Evolutionary conservation across 2,888 invertebrate species (phyloP).

Genomic region (Blastobasis lacticolella): DNA sequence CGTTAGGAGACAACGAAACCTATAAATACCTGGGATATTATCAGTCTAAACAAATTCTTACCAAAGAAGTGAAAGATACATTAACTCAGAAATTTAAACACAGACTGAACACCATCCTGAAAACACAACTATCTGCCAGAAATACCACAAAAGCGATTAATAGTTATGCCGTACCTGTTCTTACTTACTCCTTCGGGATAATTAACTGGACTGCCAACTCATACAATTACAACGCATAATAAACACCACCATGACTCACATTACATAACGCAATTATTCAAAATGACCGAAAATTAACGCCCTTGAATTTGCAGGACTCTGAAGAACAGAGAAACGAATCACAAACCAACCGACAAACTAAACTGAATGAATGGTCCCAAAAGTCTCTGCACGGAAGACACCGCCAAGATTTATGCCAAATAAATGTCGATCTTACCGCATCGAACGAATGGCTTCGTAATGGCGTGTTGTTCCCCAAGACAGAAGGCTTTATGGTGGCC

Average conservation of each 20-base stretch:
- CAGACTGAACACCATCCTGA: too few species aligned
- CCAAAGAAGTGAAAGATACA: neutral
- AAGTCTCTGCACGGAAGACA: too few species aligned
- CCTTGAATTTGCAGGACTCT: neutral
- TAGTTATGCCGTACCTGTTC: neutral
- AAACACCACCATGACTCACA: conserved; percentile 2
- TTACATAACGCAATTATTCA: neutral
- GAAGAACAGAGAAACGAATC: neutral
- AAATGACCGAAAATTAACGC: neutral
- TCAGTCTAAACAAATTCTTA: neutral
- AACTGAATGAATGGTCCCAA: neutral
- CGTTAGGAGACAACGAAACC: neutral
- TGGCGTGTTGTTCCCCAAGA: too few species aligned
- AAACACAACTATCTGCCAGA: neutral
- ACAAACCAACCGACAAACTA: neutral
- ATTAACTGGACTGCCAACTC: conserved; percentile 1
- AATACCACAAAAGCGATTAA: neutral
- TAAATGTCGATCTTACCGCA: too few species aligned
- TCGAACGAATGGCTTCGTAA: too few species aligned
- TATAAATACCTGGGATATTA: conserved; percentile 1
- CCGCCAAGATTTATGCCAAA: too few species aligned
- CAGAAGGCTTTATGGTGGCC: too few species aligned
- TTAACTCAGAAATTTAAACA: too few species aligned
- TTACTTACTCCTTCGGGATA: conserved; percentile 4
- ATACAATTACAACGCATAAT: conserved; percentile 1